Percentiles rank a stretch among this genome's conserved stretches.
Conservation (phyloP, 2,797 vertebrate species). For the Onychomys torridus region DNA sequence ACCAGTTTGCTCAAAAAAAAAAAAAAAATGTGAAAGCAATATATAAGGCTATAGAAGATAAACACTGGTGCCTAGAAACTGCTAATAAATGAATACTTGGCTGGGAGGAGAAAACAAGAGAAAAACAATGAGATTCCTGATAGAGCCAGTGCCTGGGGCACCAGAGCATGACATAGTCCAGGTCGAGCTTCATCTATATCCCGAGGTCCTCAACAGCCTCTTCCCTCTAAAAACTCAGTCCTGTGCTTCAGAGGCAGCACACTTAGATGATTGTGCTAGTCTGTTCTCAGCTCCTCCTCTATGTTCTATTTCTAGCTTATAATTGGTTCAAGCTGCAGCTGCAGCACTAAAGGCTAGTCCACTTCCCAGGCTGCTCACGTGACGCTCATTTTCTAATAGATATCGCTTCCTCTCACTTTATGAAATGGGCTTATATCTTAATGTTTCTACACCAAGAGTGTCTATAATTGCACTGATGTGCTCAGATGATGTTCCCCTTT, state of each 20-base stretch:
- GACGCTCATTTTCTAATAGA: slow-evolving; percentile 33
- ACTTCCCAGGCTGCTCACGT: slow-evolving; percentile 17
- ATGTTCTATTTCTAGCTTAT: slow-evolving; percentile 66
- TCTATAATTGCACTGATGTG: slow-evolving; percentile 5
- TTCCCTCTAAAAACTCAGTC: neutral
- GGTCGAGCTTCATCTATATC: neutral
- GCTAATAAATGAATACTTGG: neutral
- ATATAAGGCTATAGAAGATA: neutral
- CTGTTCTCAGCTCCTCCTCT: slow-evolving; percentile 37
- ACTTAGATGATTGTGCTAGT: neutral
- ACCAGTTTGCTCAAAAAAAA: neutral
- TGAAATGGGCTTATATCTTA: neutral
- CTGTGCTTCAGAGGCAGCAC: neutral
- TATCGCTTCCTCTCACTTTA: slow-evolving; percentile 26
- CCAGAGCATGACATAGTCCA: neutral
- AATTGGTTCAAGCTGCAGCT: slow-evolving; percentile 61
- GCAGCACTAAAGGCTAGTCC: slow-evolving; percentile 16
- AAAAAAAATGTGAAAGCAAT: neutral
- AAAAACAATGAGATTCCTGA: neutral
- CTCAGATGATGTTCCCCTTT: neutral
- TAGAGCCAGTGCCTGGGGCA: neutral
- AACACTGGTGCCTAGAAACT: neutral
- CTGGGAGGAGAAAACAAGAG: neutral
- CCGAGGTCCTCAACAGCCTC: neutral
- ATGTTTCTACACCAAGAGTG: neutral